Conservation (phyloP, 1,140 invertebrate species). For the Tetramorium alpestre region DNA sequence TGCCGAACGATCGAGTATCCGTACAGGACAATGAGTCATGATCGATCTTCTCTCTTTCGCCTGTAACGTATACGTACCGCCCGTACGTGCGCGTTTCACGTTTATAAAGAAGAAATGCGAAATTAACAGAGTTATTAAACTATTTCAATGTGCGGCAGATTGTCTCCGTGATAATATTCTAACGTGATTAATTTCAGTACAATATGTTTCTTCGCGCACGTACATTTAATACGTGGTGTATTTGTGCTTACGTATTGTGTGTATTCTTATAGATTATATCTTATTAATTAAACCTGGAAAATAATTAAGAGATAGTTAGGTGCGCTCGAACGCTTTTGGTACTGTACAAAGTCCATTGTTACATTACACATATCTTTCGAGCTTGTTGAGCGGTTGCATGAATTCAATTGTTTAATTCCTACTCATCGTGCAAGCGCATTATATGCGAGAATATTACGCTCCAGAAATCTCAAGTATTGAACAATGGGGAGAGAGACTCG, state of each 20-base stretch:
- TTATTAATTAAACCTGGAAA: background rate
- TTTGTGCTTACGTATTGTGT: too few relatives aligned
- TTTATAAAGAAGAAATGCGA: background rate
- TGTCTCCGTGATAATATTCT: background rate
- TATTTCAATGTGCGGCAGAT: background rate
- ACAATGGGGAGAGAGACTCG: constrained; percentile 8
- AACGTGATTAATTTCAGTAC: background rate
- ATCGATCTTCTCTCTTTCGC: constrained; percentile 21
- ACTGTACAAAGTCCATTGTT: constrained; percentile 22
- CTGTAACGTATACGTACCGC: background rate
- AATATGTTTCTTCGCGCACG: background rate
- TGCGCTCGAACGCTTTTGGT: background rate
- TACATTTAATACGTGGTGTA: background rate
- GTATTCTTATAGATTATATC: background rate
- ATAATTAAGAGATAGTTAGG: constrained; percentile 18
- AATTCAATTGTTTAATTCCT: constrained; percentile 55
- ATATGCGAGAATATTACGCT: constrained; percentile 54
- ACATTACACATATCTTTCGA: constrained; percentile 38
- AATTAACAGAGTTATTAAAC: background rate
- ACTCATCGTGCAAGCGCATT: constrained; percentile 45
- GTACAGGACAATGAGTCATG: constrained; percentile 27
- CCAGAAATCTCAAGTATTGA: constrained; percentile 63
- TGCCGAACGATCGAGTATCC: constrained; percentile 27
- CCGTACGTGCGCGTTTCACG: background rate
- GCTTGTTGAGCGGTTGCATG: constrained; percentile 25